A percentile compares a stretch with the other conserved stretches of the same genome.
phyloP scores from a whole-genome alignment of 2,888 invertebrate species.

The Pammene fasciana region DNA sequence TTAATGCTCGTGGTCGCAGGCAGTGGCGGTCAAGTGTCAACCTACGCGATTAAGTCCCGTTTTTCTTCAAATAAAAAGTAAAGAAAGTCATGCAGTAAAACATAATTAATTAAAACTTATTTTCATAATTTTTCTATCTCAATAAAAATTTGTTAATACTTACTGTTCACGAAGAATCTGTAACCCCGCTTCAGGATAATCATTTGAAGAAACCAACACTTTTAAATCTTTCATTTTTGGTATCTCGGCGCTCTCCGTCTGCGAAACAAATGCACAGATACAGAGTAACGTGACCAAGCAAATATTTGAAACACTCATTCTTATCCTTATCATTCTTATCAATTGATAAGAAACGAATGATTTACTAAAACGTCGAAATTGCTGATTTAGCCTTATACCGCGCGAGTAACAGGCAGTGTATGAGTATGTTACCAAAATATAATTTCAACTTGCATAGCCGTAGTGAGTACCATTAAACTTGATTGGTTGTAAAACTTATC shows the following conservation, averaged over 20 bases:
- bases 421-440: not conserved
- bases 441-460: not conserved
- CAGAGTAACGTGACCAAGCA: slow-evolving; percentile 40
- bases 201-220: slow-evolving; percentile 88
- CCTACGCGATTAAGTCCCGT: no score
- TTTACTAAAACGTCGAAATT: not conserved
- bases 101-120: no score
- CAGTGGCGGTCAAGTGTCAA: no score
- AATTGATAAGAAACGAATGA: slow-evolving; percentile 19
- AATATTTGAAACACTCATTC: slow-evolving; percentile 31
- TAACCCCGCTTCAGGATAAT: slow-evolving; percentile 86
- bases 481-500: slow-evolving; percentile 2
- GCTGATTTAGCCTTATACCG: no score
- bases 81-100: no score
- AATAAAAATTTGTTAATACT: slow-evolving; percentile 58
- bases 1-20: no score
- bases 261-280: slow-evolving; percentile 52
- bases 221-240: slow-evolving; percentile 77
- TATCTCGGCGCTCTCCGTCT: slow-evolving; percentile 46
- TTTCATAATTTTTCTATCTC: no score
- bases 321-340: slow-evolving; percentile 12
- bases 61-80: no score
- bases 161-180: slow-evolving; percentile 86
- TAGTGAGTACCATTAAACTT: slow-evolving; percentile 1
- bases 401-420: not conserved